A percentile compares a stretch with the other conserved stretches of the same genome.
Evolutionary conservation across 2,888 invertebrate species (phyloP).

Genomic region (Dugesia japonica): DNA sequence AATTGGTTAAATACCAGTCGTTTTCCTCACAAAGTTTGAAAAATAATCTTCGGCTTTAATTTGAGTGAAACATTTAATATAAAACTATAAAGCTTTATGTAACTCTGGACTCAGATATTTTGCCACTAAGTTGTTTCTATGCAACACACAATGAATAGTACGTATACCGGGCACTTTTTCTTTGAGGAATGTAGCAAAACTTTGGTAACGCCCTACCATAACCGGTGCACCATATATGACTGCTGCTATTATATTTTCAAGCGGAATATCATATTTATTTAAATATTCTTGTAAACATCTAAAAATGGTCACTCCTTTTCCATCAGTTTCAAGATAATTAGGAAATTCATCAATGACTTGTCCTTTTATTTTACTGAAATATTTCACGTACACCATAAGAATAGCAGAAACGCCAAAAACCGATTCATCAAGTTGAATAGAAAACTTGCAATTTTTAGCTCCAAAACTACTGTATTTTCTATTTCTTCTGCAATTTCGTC

Average conservation of each 20-base stretch:
- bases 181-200: background rate
- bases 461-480: slow-evolving; percentile 14
- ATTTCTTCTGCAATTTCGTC: slow-evolving; percentile 14
- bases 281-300: slow-evolving; percentile 20
- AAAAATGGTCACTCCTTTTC: background rate
- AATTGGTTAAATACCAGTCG: background rate
- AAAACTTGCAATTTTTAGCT: slow-evolving; percentile 6
- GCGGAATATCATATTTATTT: slow-evolving; percentile 16
- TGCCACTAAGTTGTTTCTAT: slow-evolving; percentile 11
- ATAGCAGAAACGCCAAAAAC: slow-evolving; percentile 7
- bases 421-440: background rate
- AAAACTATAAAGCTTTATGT: slow-evolving; percentile 17
- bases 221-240: background rate
- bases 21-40: background rate
- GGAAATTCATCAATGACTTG: slow-evolving; percentile 9
- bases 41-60: background rate
- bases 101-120: slow-evolving; percentile 23
- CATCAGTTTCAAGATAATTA: slow-evolving; percentile 1
- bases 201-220: slow-evolving; percentile 5
- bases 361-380: slow-evolving; percentile 13
- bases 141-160: background rate
- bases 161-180: background rate
- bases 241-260: slow-evolving; percentile 9
- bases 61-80: background rate
- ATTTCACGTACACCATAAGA: background rate